These are phyloP conservation scores for Premnoplex brunnescens DNA, from an alignment of 2,797 vertebrate genomes.

Conservation along the genomic window DNA sequence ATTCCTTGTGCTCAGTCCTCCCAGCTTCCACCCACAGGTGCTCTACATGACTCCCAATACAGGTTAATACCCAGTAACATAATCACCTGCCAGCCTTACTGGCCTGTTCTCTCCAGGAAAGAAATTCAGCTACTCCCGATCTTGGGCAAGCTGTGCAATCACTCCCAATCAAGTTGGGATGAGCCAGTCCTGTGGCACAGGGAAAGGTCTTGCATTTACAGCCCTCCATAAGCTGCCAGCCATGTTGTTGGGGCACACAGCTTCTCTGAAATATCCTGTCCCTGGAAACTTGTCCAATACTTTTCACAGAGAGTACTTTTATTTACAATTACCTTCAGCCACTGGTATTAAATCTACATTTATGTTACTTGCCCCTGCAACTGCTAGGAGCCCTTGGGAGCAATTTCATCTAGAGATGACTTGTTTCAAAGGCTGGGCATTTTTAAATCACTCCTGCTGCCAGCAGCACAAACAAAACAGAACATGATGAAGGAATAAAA, in stretches of 20 bases:
- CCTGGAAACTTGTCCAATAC: neutral
- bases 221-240: neutral
- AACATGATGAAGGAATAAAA: neutral
- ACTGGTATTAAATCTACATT: slow-evolving; percentile 28
- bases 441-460: slow-evolving; percentile 19
- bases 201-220: neutral
- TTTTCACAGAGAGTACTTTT: neutral
- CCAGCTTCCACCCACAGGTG: neutral
- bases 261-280: neutral
- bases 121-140: fast-evolving
- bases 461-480: neutral
- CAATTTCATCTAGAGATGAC: neutral
- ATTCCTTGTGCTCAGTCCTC: neutral
- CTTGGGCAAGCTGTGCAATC: neutral
- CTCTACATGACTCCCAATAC: neutral
- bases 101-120: neutral
- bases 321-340: slow-evolving; percentile 16
- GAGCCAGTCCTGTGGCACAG: fast-evolving
- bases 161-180: neutral
- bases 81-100: neutral
- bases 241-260: neutral
- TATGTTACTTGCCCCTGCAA: neutral
- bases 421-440: slow-evolving; percentile 3
- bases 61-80: fast-evolving
- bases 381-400: neutral